Base-by-base conservation (phyloP, 2,888 invertebrate genomes). In the Zygogramma bicolorata region DNA sequence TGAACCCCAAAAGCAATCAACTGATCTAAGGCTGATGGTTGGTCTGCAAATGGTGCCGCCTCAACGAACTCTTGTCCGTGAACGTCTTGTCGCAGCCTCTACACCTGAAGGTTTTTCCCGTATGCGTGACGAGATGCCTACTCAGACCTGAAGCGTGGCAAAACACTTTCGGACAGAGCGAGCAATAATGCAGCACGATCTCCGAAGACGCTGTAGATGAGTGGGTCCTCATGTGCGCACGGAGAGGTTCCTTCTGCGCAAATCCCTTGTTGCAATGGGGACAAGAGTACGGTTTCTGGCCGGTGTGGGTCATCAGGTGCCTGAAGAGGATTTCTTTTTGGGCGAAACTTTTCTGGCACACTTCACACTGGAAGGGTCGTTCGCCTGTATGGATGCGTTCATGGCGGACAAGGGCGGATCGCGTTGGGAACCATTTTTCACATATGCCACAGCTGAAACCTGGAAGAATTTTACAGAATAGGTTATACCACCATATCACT, bases 11-110 rank as follows among this genome's bases (percentile, higher is more conserved):
- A 31, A 18, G 29, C 10, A 13, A 29, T 2, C 13, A 25, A 25
- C n/a, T 38, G 15, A 34, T 20, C 38, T 68, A 68, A 18, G 67
- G 61, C 63, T 86, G 85, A 79, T 87, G 86, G 68, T 81, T 80
- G 13, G 85, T 83, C 71, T 86, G 85, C 49, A 85, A 82, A 46
- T 88, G 84, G 81, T 95, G 94, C 3, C 94, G 87, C 73, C 90
- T 87, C 61, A 94, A 87, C 0, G 94, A 93, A 80, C 93, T 93
- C 81, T 91, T 91, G 88, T 94, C 94, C 13, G 89, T 90, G 84
- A 94, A 94, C 7, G 89, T 88, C 57, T 92, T 91, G 67, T 89
- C 89, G 83, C 94, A 94, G 78, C 89, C 89, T 6, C 89, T 88
- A 83, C 93, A 93, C 75, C 89, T 88, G 85, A 90, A 93, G 8